Evolutionary conservation across 2,797 vertebrate species (phyloP), one percentile per base, ranked within the genome.

Genomic region (Malacoctenus gilli): DNA sequence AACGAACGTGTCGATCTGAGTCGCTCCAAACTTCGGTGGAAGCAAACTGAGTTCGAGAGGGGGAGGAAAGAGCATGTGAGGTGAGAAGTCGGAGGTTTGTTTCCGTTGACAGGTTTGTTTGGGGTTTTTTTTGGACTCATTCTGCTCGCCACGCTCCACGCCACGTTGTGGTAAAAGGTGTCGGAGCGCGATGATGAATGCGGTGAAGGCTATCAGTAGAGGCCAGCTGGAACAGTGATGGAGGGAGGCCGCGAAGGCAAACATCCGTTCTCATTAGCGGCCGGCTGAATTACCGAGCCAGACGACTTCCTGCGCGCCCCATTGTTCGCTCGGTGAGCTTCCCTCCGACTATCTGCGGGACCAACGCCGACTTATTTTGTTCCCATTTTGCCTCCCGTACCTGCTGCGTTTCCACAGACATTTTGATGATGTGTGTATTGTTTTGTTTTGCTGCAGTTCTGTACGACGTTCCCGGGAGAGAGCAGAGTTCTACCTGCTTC

Each of bases 211-310:
- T 88, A 85, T 87, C 84, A 75, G 69, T 47, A 74, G 72, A 67
- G 59, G 72, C 67, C 83, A 80, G 78, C 34, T 52, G 68, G 57
- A 43, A 18, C 59, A 38, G 58, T 59, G 63, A 76, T 64, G 34
- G 44, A 78, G 54, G 12, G 46, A 60, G 59, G 38, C 60, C 44
- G 14, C 44, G 69, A 80, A 80, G 59, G 48, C 63, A 77, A 82
- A 75, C 78, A 76, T 85, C 80, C 46, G 73, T 82, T 87, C 77
- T 88, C 79, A 85, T 89, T 87, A 86, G 63, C 67, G 64, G 59
- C 62, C 61, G 20, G 50, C 30, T 77, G 77, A 84, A 82, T 85
- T 68, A 80, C 80, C 80, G 62, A 72, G 56, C 51, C 59, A 19
- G 42, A 68, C 66, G 63, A 84, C 70, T 79, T 61, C 20, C 23